Base-by-base conservation (phyloP, 2,113 vertebrate genomes). In the Phasianus colchicus region DNA sequence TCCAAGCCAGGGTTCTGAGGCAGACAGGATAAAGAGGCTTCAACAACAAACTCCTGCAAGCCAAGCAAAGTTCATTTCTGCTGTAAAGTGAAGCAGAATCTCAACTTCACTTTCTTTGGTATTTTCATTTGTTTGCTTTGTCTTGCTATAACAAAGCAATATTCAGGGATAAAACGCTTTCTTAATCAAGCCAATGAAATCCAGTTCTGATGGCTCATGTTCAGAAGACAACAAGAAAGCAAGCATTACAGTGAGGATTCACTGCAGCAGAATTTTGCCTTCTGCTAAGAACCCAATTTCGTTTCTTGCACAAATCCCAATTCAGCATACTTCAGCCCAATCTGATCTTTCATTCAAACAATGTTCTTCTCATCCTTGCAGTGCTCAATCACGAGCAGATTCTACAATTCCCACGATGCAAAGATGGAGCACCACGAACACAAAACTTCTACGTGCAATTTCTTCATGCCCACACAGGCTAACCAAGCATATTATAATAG, bases 381-480 rank as follows among this genome's bases (percentile, higher is more conserved):
- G 1, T 19, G 11, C 76, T 36, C 47, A 57, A 42, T 4, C 0
- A 0, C 42, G 24, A 47, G 36, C 4, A 52, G 24, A 18, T 40
- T 30, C 48, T 11, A 1, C 2, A 3, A 72, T 5, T 36, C 5
- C 10, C 64, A 25, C 19, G 9, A 38, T 3, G 47, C n/a, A 27
- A 16, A 76, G 78, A 71, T 1, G 42, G 73, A 54, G 92, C 86
- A 61, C 4, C 55, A 20, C 0, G 4, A 78, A 77, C 24, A 10
- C 74, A 29, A 6, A 21, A 30, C 40, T 83, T 80, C 74, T 21
- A 48, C 17, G 8, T 4, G 87, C 79, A n/a, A 27, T 60, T 64
- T 45, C 60, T 78, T 96, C 91, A 57, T 86, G 96, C 65, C 94
- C 80, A 38, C 86, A 82, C 89, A 95, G 80, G 95, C 91, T 16